Evolutionary conservation across 2,113 vertebrate genomes (phyloP).

Genomic region (Orthonyx spaldingii): DNA sequence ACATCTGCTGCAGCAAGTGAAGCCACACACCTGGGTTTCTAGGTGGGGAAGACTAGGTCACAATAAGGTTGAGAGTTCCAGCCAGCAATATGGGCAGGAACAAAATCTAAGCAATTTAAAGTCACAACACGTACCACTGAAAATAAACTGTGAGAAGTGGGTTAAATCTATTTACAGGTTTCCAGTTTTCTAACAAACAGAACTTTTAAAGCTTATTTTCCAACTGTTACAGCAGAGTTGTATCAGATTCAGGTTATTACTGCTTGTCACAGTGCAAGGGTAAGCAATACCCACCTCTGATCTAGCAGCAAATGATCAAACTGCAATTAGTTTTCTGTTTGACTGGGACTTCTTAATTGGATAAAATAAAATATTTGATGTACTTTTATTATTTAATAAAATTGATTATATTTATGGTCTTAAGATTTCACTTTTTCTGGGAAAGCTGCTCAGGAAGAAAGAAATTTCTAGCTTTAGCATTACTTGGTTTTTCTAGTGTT

Average conservation of each 20-base stretch:
- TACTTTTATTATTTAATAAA: slow-evolving; percentile 67
- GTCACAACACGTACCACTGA: background rate
- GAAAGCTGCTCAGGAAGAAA: background rate
- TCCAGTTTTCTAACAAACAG: slow-evolving; percentile 39
- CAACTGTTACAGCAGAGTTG: slow-evolving; percentile 17
- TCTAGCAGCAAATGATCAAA: slow-evolving; percentile 41
- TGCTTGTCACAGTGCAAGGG: slow-evolving; percentile 49
- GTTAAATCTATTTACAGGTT: slow-evolving; percentile 24
- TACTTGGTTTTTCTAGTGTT: background rate
- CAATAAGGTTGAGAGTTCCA: background rate
- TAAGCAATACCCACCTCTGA: slow-evolving; percentile 52
- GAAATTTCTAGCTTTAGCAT: background rate
- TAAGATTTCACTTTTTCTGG: slow-evolving; percentile 22
- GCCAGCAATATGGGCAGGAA: background rate
- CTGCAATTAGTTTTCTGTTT: slow-evolving; percentile 43
- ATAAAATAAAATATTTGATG: slow-evolving; percentile 55
- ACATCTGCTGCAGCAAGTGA: background rate
- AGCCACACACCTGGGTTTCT: background rate
- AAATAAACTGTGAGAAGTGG: background rate
- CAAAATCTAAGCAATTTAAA: background rate
- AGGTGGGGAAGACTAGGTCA: background rate
- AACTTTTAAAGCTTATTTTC: slow-evolving; percentile 49
- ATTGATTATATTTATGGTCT: slow-evolving; percentile 63
- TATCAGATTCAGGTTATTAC: slow-evolving; percentile 47
- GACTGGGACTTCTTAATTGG: slow-evolving; percentile 43